These are phyloP conservation scores for Celastrina argiolus DNA, from an alignment of 2,888 invertebrate genomes.

Conservation along the genomic window DNA sequence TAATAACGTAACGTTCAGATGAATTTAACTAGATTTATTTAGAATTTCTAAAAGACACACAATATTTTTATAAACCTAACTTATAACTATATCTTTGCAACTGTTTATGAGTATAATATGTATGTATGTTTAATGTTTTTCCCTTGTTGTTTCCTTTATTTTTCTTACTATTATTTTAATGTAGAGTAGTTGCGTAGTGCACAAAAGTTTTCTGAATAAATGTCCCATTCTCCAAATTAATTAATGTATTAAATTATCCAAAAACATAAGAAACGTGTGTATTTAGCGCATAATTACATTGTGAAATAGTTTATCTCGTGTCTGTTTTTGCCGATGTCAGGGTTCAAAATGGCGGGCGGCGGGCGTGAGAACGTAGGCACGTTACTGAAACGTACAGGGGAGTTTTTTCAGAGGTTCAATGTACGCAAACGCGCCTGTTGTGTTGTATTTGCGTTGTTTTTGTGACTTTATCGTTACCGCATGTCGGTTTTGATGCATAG, in stretches of 20 bases:
- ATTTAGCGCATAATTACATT: neutral
- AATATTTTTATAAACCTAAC: no score
- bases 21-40: no score
- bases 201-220: no score
- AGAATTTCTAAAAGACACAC: no score
- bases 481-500: neutral
- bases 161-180: no score
- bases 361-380: slow-evolving; percentile 57
- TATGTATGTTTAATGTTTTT: no score
- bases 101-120: no score
- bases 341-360: slow-evolving; percentile 50
- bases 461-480: slow-evolving; percentile 26
- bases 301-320: neutral
- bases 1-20: no score
- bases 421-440: slow-evolving; percentile 42
- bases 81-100: no score
- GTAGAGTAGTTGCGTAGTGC: no score
- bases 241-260: neutral
- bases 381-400: slow-evolving; percentile 65
- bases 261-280: neutral
- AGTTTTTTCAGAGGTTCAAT: slow-evolving; percentile 70
- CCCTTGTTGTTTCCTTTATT: no score
- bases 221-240: no score
- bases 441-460: slow-evolving; percentile 36
- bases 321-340: slow-evolving; percentile 64